These are phyloP conservation scores for Hippocampus mohnikei DNA, from an alignment of 2,113 vertebrate species.

Conservation along the genomic window DNA sequence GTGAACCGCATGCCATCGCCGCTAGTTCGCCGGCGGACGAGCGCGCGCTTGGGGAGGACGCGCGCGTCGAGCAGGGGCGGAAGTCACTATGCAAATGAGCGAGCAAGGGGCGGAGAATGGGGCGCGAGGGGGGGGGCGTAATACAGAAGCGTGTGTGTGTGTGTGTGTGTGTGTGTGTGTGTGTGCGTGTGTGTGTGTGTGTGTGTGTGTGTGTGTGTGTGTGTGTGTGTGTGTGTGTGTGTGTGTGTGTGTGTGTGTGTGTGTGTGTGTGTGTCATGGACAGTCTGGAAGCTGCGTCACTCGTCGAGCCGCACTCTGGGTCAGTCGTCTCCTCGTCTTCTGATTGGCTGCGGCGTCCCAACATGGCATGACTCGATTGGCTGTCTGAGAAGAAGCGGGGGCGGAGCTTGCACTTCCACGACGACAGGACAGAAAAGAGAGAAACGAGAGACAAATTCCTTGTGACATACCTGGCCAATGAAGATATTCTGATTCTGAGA, in stretches of 20 bases:
- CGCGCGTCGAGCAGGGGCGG: slow-evolving; percentile 56
- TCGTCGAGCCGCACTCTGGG: slow-evolving; percentile 45
- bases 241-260: background rate
- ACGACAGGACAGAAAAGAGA: background rate
- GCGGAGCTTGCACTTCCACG: background rate
- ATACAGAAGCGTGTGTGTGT: background rate
- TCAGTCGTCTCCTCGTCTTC: slow-evolving; percentile 22
- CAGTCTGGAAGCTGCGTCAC: slow-evolving; percentile 29
- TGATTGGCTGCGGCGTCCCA: slow-evolving; percentile 69
- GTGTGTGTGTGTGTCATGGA: background rate
- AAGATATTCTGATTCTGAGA: too few relatives aligned
- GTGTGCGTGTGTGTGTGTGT: background rate
- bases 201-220: background rate
- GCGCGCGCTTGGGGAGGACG: slow-evolving; percentile 30
- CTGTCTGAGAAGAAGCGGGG: background rate
- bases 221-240: background rate
- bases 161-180: background rate
- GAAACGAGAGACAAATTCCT: background rate
- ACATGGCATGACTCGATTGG: slow-evolving; percentile 78
- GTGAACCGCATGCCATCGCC: slow-evolving; percentile 43
- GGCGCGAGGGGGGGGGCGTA: rapidly evolving
- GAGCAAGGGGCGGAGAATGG: background rate
- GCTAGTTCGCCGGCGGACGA: slow-evolving; percentile 59
- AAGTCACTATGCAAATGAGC: slow-evolving; percentile 69
- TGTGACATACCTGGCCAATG: too few relatives aligned